Evolutionary conservation across 2,113 vertebrate species (phyloP).

Genomic region (Trematomus loennbergii): DNA sequence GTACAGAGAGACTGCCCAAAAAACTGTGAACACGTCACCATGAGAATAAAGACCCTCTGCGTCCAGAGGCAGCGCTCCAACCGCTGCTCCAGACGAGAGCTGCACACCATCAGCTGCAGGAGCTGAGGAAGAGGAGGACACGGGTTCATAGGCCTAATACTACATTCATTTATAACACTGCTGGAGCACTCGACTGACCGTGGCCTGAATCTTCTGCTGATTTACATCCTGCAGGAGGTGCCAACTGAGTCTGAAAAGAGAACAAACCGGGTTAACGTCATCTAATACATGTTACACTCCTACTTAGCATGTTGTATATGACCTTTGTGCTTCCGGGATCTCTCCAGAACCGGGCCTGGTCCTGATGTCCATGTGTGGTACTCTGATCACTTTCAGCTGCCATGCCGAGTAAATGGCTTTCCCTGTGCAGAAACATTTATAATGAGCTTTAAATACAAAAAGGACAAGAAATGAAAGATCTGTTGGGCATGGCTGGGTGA

Average conservation of each 20-base stretch:
- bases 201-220: not conserved
- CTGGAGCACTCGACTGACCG: not conserved
- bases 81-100: conserved; percentile 86
- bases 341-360: conserved; percentile 62
- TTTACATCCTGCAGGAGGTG: conserved; percentile 84
- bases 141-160: no score
- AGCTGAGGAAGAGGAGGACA: conserved; percentile 77
- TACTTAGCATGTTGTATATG: no score
- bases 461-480: not conserved
- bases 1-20: conserved; percentile 53
- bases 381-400: conserved; percentile 89
- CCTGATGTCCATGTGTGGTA: conserved; percentile 74
- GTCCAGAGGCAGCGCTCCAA: conserved; percentile 87
- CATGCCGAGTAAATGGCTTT: conserved; percentile 77
- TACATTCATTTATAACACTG: no score
- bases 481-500: conserved; percentile 36
- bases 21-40: conserved; percentile 82
- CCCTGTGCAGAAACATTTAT: no score
- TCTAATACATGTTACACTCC: no score
- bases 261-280: no score
- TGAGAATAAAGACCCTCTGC: conserved; percentile 84
- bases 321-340: conserved; percentile 84
- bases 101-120: conserved; percentile 82
- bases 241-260: conserved; percentile 85
- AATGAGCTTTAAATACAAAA: not conserved